These are phyloP conservation scores for Acrossocheilus fasciatus DNA, from an alignment of 2,797 vertebrate genomes.

Conservation along the genomic window DNA sequence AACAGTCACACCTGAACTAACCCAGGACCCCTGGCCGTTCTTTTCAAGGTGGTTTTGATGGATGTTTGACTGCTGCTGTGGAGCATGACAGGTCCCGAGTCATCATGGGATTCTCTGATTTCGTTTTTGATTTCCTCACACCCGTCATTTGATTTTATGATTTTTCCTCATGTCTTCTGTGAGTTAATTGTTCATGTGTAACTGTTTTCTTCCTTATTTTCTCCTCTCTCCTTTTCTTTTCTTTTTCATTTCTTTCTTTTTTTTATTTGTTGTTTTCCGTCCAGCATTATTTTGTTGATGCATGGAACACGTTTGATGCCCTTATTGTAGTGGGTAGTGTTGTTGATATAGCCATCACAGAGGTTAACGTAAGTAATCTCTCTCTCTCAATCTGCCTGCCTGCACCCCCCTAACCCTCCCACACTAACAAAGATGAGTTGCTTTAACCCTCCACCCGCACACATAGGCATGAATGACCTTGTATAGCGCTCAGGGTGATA, in stretches of 20 bases:
- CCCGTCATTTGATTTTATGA: constrained; percentile 68
- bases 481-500: constrained; percentile 82
- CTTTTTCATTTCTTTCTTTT: constrained; percentile 62
- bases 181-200: constrained; percentile 75
- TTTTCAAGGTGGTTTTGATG: constrained; percentile 62
- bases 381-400: constrained; percentile 88
- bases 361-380: constrained; percentile 99
- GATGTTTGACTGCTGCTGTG: constrained; percentile 69
- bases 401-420: constrained; percentile 66
- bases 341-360: constrained; percentile 99
- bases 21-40: constrained; percentile 66
- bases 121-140: constrained; percentile 64
- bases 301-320: constrained; percentile 99
- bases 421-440: constrained; percentile 63
- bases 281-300: constrained; percentile 99
- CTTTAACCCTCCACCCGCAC: constrained; percentile 73
- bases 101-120: constrained; percentile 70
- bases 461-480: constrained; percentile 88
- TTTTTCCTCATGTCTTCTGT: constrained; percentile 77
- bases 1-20: constrained; percentile 80
- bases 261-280: constrained; percentile 49
- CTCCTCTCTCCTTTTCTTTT: constrained; percentile 64
- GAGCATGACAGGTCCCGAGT: constrained; percentile 79
- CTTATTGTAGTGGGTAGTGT: constrained; percentile 99
- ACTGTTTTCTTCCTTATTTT: constrained; percentile 78